A percentile compares a stretch with the other conserved stretches of the same genome.
Evolutionary conservation across 2,888 invertebrate genomes (phyloP).

Genomic region (Ochlodes sylvanus): DNA sequence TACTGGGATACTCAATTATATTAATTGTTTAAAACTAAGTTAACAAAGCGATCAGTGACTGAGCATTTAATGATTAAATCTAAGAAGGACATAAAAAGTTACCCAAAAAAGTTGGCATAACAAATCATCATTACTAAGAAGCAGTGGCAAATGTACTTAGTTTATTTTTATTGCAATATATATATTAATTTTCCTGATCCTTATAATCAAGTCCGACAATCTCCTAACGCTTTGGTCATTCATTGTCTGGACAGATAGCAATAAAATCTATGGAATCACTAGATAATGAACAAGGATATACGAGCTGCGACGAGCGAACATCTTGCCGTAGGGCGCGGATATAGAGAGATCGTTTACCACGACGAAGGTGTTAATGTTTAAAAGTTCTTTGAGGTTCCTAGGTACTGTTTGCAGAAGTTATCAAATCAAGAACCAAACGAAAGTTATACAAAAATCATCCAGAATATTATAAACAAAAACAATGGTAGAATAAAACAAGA

Average conservation of each 20-base stretch:
- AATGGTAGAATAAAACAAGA: too few species aligned
- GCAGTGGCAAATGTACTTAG: not conserved
- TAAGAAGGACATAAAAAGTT: too few species aligned
- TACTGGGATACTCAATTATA: too few species aligned
- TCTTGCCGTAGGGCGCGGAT: conserved; percentile 27
- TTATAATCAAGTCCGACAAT: conserved; percentile 43
- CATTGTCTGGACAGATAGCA: conserved; percentile 57
- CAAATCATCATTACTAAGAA: not conserved
- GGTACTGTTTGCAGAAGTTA: too few species aligned
- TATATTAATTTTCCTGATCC: conserved; percentile 9
- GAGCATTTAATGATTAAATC: too few species aligned
- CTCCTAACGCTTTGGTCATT: conserved; percentile 45
- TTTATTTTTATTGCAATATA: not conserved
- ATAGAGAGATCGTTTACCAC: conserved; percentile 8
- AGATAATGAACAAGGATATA: conserved; percentile 74
- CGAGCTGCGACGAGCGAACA: conserved; percentile 41
- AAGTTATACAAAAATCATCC: too few species aligned
- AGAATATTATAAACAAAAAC: too few species aligned
- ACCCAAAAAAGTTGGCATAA: not conserved
- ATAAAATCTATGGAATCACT: conserved; percentile 61
- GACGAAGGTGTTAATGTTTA: not conserved
- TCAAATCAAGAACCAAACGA: too few species aligned
- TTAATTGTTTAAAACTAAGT: too few species aligned
- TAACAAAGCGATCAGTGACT: too few species aligned
- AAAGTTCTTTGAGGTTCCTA: too few species aligned